These are phyloP conservation scores for Oeneis ivallda DNA, from an alignment of 2,888 invertebrate species.

Conservation along the genomic window DNA sequence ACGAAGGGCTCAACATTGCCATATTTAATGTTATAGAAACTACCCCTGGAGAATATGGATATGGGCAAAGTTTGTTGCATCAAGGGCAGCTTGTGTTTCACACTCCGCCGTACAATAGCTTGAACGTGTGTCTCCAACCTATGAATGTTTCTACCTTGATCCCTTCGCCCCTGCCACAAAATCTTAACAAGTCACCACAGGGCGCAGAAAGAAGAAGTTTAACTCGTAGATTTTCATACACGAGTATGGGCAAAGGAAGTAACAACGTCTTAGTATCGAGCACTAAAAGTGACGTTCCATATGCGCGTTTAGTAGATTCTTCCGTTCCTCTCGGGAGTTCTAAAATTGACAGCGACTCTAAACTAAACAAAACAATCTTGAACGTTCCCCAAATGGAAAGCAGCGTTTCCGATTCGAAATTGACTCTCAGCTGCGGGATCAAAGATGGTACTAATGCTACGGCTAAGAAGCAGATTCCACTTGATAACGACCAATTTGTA, in stretches of 20 bases:
- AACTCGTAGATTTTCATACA: conserved; percentile 76
- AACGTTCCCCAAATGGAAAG: conserved; percentile 86
- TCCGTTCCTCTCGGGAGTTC: conserved; percentile 79
- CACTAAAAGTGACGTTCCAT: conserved; percentile 87
- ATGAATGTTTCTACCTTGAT: conserved; percentile 71
- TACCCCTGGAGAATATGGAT: conserved; percentile 91
- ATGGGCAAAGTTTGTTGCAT: conserved; percentile 96
- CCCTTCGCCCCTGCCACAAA: conserved; percentile 72
- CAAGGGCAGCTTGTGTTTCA: conserved; percentile 93
- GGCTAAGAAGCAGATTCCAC: conserved; percentile 54
- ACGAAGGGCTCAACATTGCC: conserved; percentile 92
- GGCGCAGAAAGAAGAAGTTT: conserved; percentile 68
- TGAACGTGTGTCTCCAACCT: conserved; percentile 89
- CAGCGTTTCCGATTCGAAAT: conserved; percentile 91
- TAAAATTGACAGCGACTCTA: conserved; percentile 88
- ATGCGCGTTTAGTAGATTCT: conserved; percentile 88
- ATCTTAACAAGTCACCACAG: conserved; percentile 67
- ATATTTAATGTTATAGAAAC: conserved; percentile 87
- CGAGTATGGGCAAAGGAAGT: conserved; percentile 73
- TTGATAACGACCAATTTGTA: conserved; percentile 59
- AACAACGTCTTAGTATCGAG: conserved; percentile 69
- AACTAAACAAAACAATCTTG: conserved; percentile 81
- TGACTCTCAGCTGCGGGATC: conserved; percentile 89
- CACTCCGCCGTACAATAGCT: conserved; percentile 92
- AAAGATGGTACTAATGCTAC: conserved; percentile 69